A percentile compares a stretch with the other conserved stretches of the same genome.
Evolutionary conservation across 2,797 vertebrate species (phyloP).

Genomic region (Monodelphis domestica): DNA sequence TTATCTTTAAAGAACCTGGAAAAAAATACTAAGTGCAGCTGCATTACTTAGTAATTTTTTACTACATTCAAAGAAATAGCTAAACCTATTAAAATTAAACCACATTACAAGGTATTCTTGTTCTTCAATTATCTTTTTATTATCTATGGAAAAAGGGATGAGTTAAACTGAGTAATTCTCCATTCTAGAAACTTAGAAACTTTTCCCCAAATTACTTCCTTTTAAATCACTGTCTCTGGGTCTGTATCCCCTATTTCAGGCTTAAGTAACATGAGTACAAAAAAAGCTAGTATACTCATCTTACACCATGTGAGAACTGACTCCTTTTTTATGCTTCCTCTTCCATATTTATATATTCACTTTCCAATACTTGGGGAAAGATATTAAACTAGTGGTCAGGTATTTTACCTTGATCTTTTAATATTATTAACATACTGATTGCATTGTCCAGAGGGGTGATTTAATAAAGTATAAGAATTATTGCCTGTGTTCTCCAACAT

Average conservation of each 20-base stretch:
- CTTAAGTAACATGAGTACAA: background rate
- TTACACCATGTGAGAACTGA: background rate
- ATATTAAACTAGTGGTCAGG: slow-evolving; percentile 20
- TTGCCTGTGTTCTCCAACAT: slow-evolving; percentile 9
- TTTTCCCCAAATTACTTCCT: slow-evolving; percentile 42
- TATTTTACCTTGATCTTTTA: background rate
- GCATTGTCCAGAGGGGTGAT: slow-evolving; percentile 50
- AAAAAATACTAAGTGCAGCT: slow-evolving; percentile 33
- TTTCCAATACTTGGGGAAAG: slow-evolving; percentile 30
- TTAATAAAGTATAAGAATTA: slow-evolving; percentile 51
- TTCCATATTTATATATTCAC: background rate
- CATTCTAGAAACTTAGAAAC: slow-evolving; percentile 42
- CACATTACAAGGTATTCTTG: slow-evolving; percentile 33
- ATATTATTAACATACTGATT: background rate
- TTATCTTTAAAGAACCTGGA: slow-evolving; percentile 60
- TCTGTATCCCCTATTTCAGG: slow-evolving; percentile 24
- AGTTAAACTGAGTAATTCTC: slow-evolving; percentile 39
- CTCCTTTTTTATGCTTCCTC: slow-evolving; percentile 32
- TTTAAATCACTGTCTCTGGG: slow-evolving; percentile 55
- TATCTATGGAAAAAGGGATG: slow-evolving; percentile 31
- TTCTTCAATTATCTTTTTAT: slow-evolving; percentile 45
- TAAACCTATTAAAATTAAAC: slow-evolving; percentile 49
- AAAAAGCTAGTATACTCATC: background rate
- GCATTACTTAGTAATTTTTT: slow-evolving; percentile 47
- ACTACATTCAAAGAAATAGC: slow-evolving; percentile 44